These are phyloP conservation scores for Geopemphigus sp. DNA, from an alignment of 1,140 invertebrate species.

Conservation along the genomic window DNA sequence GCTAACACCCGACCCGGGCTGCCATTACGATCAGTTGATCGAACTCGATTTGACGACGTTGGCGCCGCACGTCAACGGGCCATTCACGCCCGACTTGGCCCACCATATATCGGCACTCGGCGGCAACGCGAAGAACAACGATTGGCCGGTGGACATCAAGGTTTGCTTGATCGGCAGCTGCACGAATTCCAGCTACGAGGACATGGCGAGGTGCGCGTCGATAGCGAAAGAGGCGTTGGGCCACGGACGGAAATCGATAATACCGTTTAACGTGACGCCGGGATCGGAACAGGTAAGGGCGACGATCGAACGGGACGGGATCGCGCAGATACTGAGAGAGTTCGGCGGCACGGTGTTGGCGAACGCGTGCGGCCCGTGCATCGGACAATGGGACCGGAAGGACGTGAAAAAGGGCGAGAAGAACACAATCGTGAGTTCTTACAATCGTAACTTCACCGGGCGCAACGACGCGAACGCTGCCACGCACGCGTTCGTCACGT, in stretches of 20 bases:
- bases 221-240: slow-evolving; percentile 91
- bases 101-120: slow-evolving; percentile 92
- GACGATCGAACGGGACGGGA: slow-evolving; percentile 97
- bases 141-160: slow-evolving; percentile 93
- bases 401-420: slow-evolving; percentile 99
- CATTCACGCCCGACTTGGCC: slow-evolving; percentile 97
- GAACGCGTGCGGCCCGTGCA: slow-evolving; percentile 98
- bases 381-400: slow-evolving; percentile 97
- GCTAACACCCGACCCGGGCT: slow-evolving; percentile 79
- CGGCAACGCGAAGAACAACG: slow-evolving; percentile 78
- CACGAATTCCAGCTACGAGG: slow-evolving; percentile 99
- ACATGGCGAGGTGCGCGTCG: slow-evolving; percentile 95
- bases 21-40: slow-evolving; percentile 79
- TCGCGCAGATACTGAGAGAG: slow-evolving; percentile 67
- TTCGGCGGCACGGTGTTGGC: slow-evolving; percentile 88
- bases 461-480: slow-evolving; percentile 98
- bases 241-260: slow-evolving; percentile 92
- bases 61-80: slow-evolving; percentile 98
- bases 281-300: slow-evolving; percentile 98
- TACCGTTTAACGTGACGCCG: slow-evolving; percentile 97
- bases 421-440: slow-evolving; percentile 99
- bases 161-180: slow-evolving; percentile 96
- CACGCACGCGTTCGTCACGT: slow-evolving; percentile 98
- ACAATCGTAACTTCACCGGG: slow-evolving; percentile 98
- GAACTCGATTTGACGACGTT: slow-evolving; percentile 77